Percentiles rank a stretch among this genome's conserved stretches.
Evolutionary conservation across 2,797 vertebrate species (phyloP).

Genomic region (Trichosurus vulpecula): DNA sequence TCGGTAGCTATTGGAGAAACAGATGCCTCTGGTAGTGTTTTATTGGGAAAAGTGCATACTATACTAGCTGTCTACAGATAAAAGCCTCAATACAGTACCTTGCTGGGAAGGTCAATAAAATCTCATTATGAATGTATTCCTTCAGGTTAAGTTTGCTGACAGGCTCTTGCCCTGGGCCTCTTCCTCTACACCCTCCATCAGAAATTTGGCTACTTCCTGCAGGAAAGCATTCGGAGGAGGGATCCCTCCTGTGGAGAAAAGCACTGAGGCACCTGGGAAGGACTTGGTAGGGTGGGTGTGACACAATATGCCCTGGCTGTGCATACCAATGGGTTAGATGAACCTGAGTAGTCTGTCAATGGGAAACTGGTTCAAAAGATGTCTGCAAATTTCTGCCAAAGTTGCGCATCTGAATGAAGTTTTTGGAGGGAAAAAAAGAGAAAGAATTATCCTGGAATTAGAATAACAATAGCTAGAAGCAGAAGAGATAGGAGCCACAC

Average conservation of each 20-base stretch:
- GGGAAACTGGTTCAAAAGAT: neutral
- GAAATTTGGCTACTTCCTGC: neutral
- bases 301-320: neutral
- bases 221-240: neutral
- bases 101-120: neutral
- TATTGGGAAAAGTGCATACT: neutral
- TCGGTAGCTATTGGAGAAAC: neutral
- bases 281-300: neutral
- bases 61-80: neutral
- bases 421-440: neutral
- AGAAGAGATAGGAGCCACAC: neutral
- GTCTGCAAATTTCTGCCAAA: neutral
- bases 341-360: neutral
- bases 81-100: neutral
- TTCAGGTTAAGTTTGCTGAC: neutral
- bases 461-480: neutral
- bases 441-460: neutral
- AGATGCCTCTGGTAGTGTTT: neutral
- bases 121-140: neutral
- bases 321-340: neutral
- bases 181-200: neutral
- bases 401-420: neutral
- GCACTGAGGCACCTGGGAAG: neutral
- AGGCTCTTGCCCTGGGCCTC: neutral
- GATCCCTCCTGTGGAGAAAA: neutral